Base-by-base conservation (phyloP, 2,113 vertebrate species). In the Lagopus leucura region DNA sequence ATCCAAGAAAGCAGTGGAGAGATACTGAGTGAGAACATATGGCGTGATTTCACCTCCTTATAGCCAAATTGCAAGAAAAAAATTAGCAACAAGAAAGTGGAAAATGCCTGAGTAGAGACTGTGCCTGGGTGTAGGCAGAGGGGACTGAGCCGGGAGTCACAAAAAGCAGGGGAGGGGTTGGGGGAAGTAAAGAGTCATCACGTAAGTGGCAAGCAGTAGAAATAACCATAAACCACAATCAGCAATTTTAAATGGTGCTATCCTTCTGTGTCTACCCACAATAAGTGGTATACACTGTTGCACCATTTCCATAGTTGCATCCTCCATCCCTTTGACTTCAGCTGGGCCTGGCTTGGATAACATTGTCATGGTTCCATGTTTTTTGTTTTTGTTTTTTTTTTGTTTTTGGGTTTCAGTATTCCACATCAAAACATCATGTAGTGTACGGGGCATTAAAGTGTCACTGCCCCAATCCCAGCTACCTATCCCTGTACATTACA, bases 1-100 rank as follows among this genome's bases (percentile, higher is more conserved):
- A 86, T 38, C 88, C 92, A 93, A 50, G 76, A 86, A 92, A 86
- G 80, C 28, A 67, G 47, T 52, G 70, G 34, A 78, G 88, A 77
- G 42, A 47, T 52, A 60, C 47, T 55, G 45, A 91, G 32, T 50
- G 82, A 81, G 73, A 94, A 90, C 80, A 93, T 50, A 92, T 64
- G 79, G 47, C 55, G 88, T 58, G 25, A 74, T 63, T 94, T 91
- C 55, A 55, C n/a, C 47, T 47, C 75, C 52, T 74, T 1, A 0
- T 24, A 78, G 69, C 55, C 34, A 60, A 94, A 90, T 64, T 74
- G 7, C 61, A 91, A 86, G 87, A 88, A 61, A 80, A 27, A 27
- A 34, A 15, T 10, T 57, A 61, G 77, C 85, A 86, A 81, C 65
- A 94, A 86, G 82, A 95, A 86, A 34, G 32, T 7, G 36, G 81